phyloP scores from a whole-genome alignment of 2,113 vertebrate genomes.

The Glaucidium brasilianum region DNA sequence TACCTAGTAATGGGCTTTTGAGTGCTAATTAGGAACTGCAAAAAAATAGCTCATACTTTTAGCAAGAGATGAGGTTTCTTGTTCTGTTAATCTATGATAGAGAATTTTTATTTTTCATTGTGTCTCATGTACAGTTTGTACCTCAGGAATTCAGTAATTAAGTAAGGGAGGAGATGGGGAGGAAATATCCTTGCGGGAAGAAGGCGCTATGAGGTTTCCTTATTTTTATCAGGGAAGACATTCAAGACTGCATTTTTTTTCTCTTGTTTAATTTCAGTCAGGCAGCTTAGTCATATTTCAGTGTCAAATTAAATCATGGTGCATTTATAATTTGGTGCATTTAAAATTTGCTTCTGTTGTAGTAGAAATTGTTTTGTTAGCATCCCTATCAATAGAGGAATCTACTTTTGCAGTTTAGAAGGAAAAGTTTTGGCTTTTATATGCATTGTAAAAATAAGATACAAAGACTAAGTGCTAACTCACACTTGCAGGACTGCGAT shows the following conservation, averaged over 20 bases:
- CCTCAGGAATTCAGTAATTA: background rate
- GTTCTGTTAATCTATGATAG: background rate
- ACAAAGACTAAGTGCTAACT: background rate
- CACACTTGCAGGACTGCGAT: background rate
- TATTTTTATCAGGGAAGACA: background rate
- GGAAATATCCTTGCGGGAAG: background rate
- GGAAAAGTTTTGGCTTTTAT: background rate
- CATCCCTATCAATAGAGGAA: background rate
- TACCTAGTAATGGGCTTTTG: background rate
- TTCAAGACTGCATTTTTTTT: background rate
- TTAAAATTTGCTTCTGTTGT: background rate
- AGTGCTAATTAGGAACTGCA: background rate
- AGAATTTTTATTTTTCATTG: background rate
- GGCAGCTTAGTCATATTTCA: background rate
- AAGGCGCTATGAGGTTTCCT: background rate
- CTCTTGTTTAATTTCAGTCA: slow-evolving; percentile 7
- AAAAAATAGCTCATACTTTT: background rate
- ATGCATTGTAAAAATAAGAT: background rate
- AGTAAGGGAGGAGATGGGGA: background rate
- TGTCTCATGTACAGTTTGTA: background rate
- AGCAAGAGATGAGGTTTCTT: background rate
- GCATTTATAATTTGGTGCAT: background rate
- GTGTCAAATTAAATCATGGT: background rate
- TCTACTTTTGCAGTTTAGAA: background rate
- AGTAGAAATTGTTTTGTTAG: background rate